Evolutionary conservation across 2,888 invertebrate genomes (phyloP), one percentile per base, ranked within the genome.

Genomic region (Trichogramma dendrolimi): DNA sequence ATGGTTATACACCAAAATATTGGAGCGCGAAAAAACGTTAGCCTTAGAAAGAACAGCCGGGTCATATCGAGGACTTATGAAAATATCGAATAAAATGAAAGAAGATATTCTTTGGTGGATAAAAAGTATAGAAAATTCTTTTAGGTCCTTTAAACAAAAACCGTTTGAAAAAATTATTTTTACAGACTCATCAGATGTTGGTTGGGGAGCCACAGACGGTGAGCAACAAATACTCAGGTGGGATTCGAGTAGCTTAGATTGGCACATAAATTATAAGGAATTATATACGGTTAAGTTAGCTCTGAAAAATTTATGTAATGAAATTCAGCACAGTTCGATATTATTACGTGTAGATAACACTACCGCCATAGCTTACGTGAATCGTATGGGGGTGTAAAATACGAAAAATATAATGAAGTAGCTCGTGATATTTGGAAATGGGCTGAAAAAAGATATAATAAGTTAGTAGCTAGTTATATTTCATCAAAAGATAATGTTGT

Each of bases 301-400:
- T 6, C 40, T 59, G 49, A 54, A 47, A 48, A 48, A 48, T 8
- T 55, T 60, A 48, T 50, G 55, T 5, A 49, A 43, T 14, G 57
- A 57, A 4, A 41, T 41, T 48, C 4, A 3, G 11, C 48, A 57
- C 43, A 14, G n/a, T 41, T 10, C 59, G 11, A 43, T 63, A 8
- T 41, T 66, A 6, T 39, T 63, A 7, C 55, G 63, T 10, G 38
- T 61, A 4, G 63, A 66, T 41, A 66, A 66, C 42, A 55, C 60
- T 6, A 63, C 66, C 14, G 63, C 61, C 8, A 58, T 54, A 52
- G 52, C 60, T 7, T 63, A 58, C 41, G 51, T 60, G 2, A 65
- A 65, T 55, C 61, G 43, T 7, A 63, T 66, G 59, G 59, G 5
- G 58, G 59, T 5, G 49, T 63, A 6, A 51, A 56, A 14, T 48